phyloP scores from a whole-genome alignment of 2,113 vertebrate species.

The Rhynchomys soricoides region DNA sequence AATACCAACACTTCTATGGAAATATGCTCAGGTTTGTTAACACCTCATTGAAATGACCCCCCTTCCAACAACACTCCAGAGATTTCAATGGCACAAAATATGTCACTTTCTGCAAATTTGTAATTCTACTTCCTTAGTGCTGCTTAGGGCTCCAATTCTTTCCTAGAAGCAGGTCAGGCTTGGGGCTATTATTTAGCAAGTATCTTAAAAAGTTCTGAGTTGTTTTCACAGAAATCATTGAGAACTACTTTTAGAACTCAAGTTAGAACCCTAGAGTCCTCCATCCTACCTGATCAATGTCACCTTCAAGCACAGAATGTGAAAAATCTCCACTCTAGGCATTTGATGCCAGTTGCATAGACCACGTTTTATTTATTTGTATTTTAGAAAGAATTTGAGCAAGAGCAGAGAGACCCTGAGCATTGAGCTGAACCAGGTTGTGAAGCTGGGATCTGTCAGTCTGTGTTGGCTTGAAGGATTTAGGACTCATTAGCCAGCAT shows the following conservation, averaged over 20 bases:
- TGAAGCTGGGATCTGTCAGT: neutral
- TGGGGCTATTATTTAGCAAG: neutral
- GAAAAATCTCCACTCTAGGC: constrained; percentile 7
- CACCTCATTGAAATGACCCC: fast-evolving
- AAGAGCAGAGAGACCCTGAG: neutral
- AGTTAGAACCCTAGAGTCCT: neutral
- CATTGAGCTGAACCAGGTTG: neutral
- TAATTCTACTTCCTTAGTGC: neutral
- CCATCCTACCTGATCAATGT: constrained; percentile 20
- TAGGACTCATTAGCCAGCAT: fast-evolving
- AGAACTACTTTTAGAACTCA: constrained; percentile 61
- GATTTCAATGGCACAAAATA: neutral
- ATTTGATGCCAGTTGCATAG: neutral
- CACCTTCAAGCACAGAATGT: constrained; percentile 35
- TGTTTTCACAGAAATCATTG: constrained; percentile 44
- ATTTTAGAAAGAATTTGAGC: neutral
- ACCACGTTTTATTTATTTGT: neutral
- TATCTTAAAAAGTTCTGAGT: constrained; percentile 26
- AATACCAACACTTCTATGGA: neutral
- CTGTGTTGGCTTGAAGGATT: neutral
- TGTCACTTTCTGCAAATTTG: neutral
- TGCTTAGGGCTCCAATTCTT: neutral
- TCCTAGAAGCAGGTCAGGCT: neutral
- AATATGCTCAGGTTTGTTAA: neutral
- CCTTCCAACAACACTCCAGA: neutral